These are phyloP conservation scores for Strigamia crassipes DNA, from an alignment of 2,888 invertebrate species.

Conservation along the genomic window DNA sequence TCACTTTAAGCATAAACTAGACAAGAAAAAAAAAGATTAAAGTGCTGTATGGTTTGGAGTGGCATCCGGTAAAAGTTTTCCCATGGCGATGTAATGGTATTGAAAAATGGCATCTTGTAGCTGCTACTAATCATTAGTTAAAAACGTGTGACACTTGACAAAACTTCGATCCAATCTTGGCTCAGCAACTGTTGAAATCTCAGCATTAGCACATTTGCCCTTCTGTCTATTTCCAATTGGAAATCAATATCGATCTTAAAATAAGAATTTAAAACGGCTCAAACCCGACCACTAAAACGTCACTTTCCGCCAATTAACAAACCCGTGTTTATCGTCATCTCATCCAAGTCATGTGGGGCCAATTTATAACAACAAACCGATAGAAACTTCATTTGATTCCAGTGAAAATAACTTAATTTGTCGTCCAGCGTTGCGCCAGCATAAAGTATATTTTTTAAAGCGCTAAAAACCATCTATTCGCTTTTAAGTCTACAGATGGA, in stretches of 20 bases:
- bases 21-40: too few species aligned
- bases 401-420: background rate
- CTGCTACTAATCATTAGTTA: conserved; percentile 1
- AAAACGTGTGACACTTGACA: conserved; percentile 5
- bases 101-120: background rate
- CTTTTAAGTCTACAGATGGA: background rate
- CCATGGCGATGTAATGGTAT: background rate
- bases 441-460: too few species aligned
- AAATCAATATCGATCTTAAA: conserved; percentile 27
- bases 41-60: background rate
- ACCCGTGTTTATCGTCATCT: background rate
- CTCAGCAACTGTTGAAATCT: conserved; percentile 27
- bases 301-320: conserved; percentile 6
- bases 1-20: too few species aligned
- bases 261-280: conserved; percentile 14
- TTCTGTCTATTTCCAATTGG: background rate
- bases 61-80: background rate
- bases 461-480: background rate
- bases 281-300: background rate
- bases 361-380: conserved; percentile 19
- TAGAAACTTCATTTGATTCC: background rate
- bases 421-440: background rate
- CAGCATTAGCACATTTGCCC: conserved; percentile 27
- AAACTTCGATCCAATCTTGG: background rate
- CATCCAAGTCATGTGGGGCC: conserved; percentile 14